phyloP scores from a whole-genome alignment of 1,140 invertebrate genomes.

The Hypothenemus hampei region DNA sequence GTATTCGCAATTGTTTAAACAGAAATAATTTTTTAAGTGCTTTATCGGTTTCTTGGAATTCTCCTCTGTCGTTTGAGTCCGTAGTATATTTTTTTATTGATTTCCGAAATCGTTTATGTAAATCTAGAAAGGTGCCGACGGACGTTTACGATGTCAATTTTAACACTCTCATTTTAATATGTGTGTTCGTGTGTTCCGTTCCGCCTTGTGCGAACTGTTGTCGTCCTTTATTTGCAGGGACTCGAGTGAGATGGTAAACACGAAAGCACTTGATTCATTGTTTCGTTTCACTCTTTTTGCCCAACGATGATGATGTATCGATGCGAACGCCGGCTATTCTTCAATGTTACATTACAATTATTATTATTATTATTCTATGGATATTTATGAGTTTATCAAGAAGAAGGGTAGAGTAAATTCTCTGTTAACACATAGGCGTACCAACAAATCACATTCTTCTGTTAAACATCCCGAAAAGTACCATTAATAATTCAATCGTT shows the following conservation, averaged over 20 bases:
- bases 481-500: too few relatives aligned
- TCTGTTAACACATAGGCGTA: too few relatives aligned
- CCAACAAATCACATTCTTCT: too few relatives aligned
- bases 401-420: too few relatives aligned
- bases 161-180: conserved; percentile 14
- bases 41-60: conserved; percentile 17
- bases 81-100: conserved; percentile 12
- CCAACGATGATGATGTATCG: background rate
- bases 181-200: background rate
- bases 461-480: too few relatives aligned
- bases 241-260: too few relatives aligned
- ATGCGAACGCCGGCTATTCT: background rate
- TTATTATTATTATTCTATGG: too few relatives aligned
- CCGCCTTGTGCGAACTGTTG: conserved; percentile 2
- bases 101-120: conserved; percentile 18
- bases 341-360: conserved; percentile 1
- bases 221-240: too few relatives aligned
- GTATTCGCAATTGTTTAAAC: conserved; percentile 8
- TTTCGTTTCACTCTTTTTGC: conserved; percentile 4
- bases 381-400: too few relatives aligned
- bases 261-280: conserved; percentile 3
- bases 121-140: conserved; percentile 18
- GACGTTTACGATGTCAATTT: conserved; percentile 21
- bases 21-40: conserved; percentile 1
- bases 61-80: conserved; percentile 6